Conservation (phyloP, 2,888 invertebrate genomes). For the Drosophila fulvimacula region DNA sequence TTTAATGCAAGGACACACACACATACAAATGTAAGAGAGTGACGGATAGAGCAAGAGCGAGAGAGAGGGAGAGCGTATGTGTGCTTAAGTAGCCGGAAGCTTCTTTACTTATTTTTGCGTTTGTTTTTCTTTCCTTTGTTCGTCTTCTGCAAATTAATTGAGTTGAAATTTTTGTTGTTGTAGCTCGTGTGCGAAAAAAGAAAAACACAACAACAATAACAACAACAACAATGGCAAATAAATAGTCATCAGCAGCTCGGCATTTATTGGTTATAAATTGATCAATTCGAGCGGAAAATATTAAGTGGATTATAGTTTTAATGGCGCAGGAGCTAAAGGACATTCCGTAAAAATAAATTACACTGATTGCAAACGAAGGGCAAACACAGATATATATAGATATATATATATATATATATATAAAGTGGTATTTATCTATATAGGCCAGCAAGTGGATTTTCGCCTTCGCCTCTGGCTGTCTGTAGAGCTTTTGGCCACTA, state of each 20-base stretch:
- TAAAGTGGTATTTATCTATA: conserved; percentile 5
- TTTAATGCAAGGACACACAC: conserved; percentile 44
- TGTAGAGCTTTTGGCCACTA: conserved; percentile 24
- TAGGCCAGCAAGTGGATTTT: conserved; percentile 9
- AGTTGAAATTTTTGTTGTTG: conserved; percentile 65
- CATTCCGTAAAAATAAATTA: conserved; percentile 59
- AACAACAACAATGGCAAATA: conserved; percentile 51
- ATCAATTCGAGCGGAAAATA: conserved; percentile 75
- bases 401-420: not conserved
- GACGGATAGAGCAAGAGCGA: not conserved
- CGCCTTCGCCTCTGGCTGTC: conserved; percentile 25
- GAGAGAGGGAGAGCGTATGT: conserved; percentile 31
- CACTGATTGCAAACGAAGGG: conserved; percentile 25
- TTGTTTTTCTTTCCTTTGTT: conserved; percentile 34
- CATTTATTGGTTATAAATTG: conserved; percentile 81
- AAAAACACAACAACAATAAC: not conserved
- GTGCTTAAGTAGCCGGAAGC: conserved; percentile 78
- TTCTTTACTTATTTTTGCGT: conserved; percentile 25
- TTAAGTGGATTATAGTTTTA: conserved; percentile 81
- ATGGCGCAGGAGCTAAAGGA: conserved; percentile 50
- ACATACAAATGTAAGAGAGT: not conserved
- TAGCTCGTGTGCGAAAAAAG: conserved; percentile 37
- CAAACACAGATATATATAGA: conserved; percentile 1
- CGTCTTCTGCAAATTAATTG: conserved; percentile 65
- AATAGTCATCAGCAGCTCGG: conserved; percentile 76